Base-by-base conservation (phyloP, 2,113 vertebrate species). In the Microtus oregoni region DNA sequence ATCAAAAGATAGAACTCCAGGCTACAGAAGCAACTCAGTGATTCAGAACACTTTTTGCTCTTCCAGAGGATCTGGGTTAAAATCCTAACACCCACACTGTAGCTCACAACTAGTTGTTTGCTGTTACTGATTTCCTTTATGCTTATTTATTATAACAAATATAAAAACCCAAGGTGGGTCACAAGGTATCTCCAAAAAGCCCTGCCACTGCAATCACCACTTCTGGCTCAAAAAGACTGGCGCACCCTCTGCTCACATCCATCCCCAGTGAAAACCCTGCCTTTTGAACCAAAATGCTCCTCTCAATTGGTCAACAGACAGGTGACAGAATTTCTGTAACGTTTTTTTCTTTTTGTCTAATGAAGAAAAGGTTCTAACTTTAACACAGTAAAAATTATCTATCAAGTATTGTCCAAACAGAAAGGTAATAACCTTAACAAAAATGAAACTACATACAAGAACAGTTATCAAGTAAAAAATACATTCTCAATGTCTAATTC, bases 1-100 rank as follows among this genome's bases (percentile, higher is more conserved):
- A 88, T 72, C 12, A 35, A 87, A 76, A 95, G 47, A 76, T 50
- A 94, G 94, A 92, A 87, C 70, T 95, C 52, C 10, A 83, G 22
- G 79, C 7, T 63, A 24, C n/a, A 82, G 3, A 26, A n/a, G 13
- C 12, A n/a, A 61, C 79, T 82, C 79, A 61, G 22, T 38, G 79
- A 82, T 15, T 82, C 61, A 61, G 79, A 61, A 12, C 13, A 61
- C 12, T 15, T 38, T 22, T 22, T 61, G 35, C 55, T 61, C 55
- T 61, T 61, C 22, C 58, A 83, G 55, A 76, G 55, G n/a, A 41
- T 7, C n/a, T 63, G n/a, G 22, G 22, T 17, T 28, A 26, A 58
- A 83, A 3, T 61, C 55, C n/a, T 3, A 63, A 38, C n/a, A 83
- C 81, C 58, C 24, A 63, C 22, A 63, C 5, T 61, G 13, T 20